These are phyloP conservation scores for Camarhynchus parvulus DNA, from an alignment of 2,113 vertebrate species.

Conservation along the genomic window DNA sequence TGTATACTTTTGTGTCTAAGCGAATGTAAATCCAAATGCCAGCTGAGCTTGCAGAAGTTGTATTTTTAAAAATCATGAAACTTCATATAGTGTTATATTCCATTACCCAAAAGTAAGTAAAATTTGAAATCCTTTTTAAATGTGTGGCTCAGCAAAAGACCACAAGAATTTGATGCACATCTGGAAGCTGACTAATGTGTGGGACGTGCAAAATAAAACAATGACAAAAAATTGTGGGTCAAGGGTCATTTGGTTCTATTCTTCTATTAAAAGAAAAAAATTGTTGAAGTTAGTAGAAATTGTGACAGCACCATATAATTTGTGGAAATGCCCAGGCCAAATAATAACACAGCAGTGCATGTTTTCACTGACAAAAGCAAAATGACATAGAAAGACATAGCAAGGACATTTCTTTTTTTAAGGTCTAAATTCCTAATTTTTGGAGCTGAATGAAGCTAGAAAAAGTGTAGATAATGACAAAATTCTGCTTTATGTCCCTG, in stretches of 20 bases:
- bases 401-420: background rate
- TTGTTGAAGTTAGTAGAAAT: background rate
- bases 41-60: background rate
- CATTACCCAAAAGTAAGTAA: background rate
- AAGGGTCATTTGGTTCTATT: background rate
- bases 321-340: background rate
- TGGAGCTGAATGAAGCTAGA: background rate
- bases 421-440: background rate
- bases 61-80: background rate
- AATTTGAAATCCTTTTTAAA: background rate
- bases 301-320: background rate
- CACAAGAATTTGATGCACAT: background rate
- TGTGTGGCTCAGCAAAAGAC: background rate
- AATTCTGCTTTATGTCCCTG: background rate
- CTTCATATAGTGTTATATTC: background rate
- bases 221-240: background rate
- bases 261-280: background rate
- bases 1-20: background rate
- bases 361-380: background rate
- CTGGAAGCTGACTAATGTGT: background rate
- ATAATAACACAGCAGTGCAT: background rate
- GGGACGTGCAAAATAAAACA: background rate
- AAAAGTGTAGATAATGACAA: background rate
- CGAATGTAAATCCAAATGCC: background rate
- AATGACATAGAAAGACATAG: rapidly evolving